Evolutionary conservation across 2,797 vertebrate genomes (phyloP).

Genomic region (Tauraco hartlaubi): DNA sequence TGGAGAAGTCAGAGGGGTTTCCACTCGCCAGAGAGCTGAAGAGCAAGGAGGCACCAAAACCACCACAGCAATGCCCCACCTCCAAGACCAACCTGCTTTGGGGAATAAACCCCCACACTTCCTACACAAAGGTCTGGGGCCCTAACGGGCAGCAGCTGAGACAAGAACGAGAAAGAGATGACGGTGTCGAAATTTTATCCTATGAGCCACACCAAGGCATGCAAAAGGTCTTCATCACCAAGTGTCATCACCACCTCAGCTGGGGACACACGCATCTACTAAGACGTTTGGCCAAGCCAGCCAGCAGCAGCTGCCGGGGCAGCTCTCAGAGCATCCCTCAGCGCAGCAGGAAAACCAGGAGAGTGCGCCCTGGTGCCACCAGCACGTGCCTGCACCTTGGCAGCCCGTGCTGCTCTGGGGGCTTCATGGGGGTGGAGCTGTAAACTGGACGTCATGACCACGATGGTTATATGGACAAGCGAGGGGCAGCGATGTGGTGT

Average conservation of each 20-base stretch:
- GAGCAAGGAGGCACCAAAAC: neutral
- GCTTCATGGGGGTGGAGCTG: neutral
- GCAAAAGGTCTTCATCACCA: accelerated
- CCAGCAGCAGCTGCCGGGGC: neutral
- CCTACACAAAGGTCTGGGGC: conserved; percentile 87
- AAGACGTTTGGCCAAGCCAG: neutral
- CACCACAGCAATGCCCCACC: conserved; percentile 31
- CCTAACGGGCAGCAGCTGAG: conserved; percentile 81
- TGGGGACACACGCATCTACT: neutral
- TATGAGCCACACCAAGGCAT: accelerated
- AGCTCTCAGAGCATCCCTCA: neutral
- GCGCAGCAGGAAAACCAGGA: accelerated
- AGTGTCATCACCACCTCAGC: neutral
- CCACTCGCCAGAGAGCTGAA: neutral
- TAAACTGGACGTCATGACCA: neutral
- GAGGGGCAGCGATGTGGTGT: neutral
- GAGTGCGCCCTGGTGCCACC: accelerated
- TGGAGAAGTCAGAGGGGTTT: conserved; percentile 21
- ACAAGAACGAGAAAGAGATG: conserved; percentile 16
- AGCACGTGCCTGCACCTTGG: accelerated
- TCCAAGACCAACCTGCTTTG: conserved; percentile 87
- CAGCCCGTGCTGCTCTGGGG: neutral
- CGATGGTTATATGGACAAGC: accelerated
- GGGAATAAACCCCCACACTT: conserved; percentile 89
- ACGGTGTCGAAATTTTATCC: neutral